Percentiles rank a stretch among this genome's conserved stretches.
Conservation (phyloP, 2,888 invertebrate genomes). For the Dioctria linearis region DNA sequence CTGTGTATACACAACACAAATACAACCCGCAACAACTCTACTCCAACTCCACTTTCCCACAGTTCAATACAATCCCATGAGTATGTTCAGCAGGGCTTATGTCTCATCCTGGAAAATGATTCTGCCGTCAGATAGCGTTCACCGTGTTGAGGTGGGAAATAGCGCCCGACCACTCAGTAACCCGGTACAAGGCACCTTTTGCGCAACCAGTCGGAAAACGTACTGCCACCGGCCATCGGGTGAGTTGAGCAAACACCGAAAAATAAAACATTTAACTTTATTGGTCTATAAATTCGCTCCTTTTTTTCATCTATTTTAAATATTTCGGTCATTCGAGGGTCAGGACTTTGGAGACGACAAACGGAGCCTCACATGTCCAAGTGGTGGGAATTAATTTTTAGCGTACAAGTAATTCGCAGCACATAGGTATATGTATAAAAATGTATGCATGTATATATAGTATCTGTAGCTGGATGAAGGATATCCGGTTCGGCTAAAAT, state of each 20-base stretch:
- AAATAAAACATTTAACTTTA: slow-evolving; percentile 50
- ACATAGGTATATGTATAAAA: too few relatives aligned
- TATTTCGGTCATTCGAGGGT: slow-evolving; percentile 28
- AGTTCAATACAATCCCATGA: slow-evolving; percentile 4
- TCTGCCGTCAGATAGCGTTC: slow-evolving; percentile 28
- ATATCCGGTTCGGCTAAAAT: slow-evolving; percentile 36
- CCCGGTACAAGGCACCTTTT: neutral
- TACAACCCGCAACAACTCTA: slow-evolving; percentile 26
- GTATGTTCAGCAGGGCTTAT: slow-evolving; percentile 20
- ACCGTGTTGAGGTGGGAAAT: neutral
- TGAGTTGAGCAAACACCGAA: slow-evolving; percentile 27
- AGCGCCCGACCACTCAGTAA: neutral
- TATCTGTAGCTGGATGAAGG: neutral
- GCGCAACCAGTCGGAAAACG: slow-evolving; percentile 37
- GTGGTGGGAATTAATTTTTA: slow-evolving; percentile 40
- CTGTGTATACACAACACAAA: slow-evolving; percentile 13
- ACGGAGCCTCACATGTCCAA: neutral
- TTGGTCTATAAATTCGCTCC: slow-evolving; percentile 41
- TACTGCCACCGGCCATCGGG: neutral
- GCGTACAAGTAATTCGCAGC: neutral
- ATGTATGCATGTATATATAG: too few relatives aligned
- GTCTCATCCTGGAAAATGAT: slow-evolving; percentile 38
- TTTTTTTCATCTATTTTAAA: slow-evolving; percentile 45
- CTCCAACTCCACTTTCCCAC: neutral
- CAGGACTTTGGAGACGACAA: neutral